phyloP scores from a whole-genome alignment of 1,140 invertebrate species.

The Meloidogyne floridensis region DNA sequence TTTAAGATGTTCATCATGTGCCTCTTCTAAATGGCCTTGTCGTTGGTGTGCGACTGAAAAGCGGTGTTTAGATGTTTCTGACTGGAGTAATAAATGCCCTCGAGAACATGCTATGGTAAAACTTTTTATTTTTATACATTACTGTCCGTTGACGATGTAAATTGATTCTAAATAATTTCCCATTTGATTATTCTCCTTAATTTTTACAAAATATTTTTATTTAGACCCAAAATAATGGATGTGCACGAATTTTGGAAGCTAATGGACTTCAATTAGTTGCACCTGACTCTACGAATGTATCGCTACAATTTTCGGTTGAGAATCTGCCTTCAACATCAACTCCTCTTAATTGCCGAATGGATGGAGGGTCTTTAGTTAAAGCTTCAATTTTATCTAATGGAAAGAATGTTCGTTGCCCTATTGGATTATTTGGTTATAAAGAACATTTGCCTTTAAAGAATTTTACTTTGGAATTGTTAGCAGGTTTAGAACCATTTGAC shows the following conservation, averaged over 20 bases:
- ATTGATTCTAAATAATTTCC: no score
- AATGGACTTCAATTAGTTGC: slow-evolving; percentile 41
- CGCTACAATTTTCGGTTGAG: slow-evolving; percentile 44
- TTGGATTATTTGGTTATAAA: slow-evolving; percentile 29
- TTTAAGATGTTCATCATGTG: slow-evolving; percentile 56
- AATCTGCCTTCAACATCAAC: slow-evolving; percentile 30
- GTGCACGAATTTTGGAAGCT: background rate
- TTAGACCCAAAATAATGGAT: background rate
- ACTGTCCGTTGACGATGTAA: no score
- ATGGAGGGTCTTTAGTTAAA: background rate
- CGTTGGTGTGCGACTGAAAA: slow-evolving; percentile 48
- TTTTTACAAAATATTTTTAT: no score
- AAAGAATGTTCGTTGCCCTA: slow-evolving; percentile 31
- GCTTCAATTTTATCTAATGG: slow-evolving; percentile 14
- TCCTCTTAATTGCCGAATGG: slow-evolving; percentile 14
- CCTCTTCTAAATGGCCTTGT: slow-evolving; percentile 54
- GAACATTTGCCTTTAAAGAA: slow-evolving; percentile 23
- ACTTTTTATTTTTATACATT: background rate
- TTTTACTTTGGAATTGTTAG: slow-evolving; percentile 49
- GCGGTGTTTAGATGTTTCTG: slow-evolving; percentile 23
- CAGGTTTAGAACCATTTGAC: slow-evolving; percentile 47
- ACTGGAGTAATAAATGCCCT: slow-evolving; percentile 18
- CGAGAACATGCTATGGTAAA: slow-evolving; percentile 11
- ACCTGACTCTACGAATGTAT: slow-evolving; percentile 45
- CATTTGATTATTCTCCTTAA: no score